These are phyloP conservation scores for Pseudanteris insignis DNA, from an alignment of 2,888 invertebrate genomes.

Conservation along the genomic window DNA sequence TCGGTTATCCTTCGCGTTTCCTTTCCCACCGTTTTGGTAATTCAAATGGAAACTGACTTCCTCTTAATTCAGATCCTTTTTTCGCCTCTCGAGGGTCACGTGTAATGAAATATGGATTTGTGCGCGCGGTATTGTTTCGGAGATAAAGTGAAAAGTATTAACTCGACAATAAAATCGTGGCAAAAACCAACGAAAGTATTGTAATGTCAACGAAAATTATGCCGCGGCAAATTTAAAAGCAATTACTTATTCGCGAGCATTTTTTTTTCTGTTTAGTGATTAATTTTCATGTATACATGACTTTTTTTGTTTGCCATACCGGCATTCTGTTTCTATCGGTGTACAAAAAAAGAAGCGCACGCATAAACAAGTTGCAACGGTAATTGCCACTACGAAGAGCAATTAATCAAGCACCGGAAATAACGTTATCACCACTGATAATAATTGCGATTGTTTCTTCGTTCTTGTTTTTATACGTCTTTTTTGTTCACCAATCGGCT, in stretches of 20 bases:
- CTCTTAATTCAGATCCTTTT: constrained; percentile 36
- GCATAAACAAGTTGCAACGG: constrained; percentile 16
- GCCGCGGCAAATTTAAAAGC: constrained; percentile 28
- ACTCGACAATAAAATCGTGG: constrained; percentile 33
- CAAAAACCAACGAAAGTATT: constrained; percentile 28
- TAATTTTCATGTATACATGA: constrained; percentile 10
- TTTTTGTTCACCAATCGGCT: background rate
- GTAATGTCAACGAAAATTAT: constrained; percentile 28
- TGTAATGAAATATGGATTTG: constrained; percentile 40
- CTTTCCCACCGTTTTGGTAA: constrained; percentile 33
- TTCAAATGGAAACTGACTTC: constrained; percentile 39
- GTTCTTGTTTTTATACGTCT: background rate
- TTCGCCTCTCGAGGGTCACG: constrained; percentile 25
- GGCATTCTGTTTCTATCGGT: constrained; percentile 1
- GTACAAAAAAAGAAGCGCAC: constrained; percentile 10
- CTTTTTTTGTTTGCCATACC: background rate
- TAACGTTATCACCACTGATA: constrained; percentile 14
- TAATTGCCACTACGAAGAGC: constrained; percentile 20
- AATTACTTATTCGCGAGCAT: constrained; percentile 24
- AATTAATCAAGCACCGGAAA: constrained; percentile 21
- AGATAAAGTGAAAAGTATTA: constrained; percentile 39
- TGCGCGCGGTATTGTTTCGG: constrained; percentile 29
- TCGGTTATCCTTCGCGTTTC: constrained; percentile 13
- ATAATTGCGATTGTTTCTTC: constrained; percentile 19
- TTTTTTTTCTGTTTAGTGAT: constrained; percentile 26